Evolutionary conservation across 2,888 invertebrate species (phyloP).

Genomic region (Erebia ligea): DNA sequence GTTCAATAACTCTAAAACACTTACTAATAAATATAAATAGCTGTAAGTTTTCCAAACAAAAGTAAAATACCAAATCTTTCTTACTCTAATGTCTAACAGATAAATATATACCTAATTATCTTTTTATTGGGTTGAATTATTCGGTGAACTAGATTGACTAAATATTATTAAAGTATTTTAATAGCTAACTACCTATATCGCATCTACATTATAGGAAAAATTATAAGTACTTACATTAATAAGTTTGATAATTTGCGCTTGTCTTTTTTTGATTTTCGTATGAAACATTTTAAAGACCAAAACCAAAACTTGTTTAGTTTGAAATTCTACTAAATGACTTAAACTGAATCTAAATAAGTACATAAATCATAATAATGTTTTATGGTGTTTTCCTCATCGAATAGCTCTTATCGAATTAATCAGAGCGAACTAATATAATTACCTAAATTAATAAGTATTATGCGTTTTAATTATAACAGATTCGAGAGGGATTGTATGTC

Average conservation of each 20-base stretch:
- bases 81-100: too few relatives aligned
- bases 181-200: too few relatives aligned
- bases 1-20: neutral
- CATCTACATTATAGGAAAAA: too few relatives aligned
- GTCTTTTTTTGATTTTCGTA: conserved; percentile 58
- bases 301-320: neutral
- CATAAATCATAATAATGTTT: neutral
- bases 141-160: too few relatives aligned
- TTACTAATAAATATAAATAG: too few relatives aligned
- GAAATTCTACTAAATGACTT: too few relatives aligned
- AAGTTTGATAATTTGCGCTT: conserved; percentile 55
- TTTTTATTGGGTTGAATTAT: too few relatives aligned
- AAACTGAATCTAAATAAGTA: neutral
- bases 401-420: neutral
- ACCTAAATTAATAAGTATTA: neutral
- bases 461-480: neutral
- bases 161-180: too few relatives aligned
- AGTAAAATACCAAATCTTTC: too few relatives aligned
- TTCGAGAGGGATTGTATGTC: neutral
- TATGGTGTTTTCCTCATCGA: conserved; percentile 6
- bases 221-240: conserved; percentile 54
- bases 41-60: too few relatives aligned
- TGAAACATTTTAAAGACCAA: conserved; percentile 53
- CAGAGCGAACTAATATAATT: neutral
- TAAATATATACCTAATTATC: too few relatives aligned